Base-by-base conservation (phyloP, 2,113 vertebrate species). In the Bagarius yarrelli region DNA sequence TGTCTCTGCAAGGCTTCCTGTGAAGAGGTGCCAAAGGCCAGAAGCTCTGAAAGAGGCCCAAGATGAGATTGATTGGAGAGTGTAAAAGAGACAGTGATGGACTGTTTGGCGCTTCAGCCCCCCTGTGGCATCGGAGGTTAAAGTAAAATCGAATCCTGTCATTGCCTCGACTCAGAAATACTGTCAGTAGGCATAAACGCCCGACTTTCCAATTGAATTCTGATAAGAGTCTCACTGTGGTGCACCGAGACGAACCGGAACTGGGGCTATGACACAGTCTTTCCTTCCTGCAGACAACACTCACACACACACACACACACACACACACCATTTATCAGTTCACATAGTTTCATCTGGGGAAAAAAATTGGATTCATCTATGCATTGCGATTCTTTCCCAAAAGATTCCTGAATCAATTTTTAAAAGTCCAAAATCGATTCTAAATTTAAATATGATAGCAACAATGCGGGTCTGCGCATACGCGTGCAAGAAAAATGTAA, bases 41-140 rank as follows among this genome's bases (percentile, higher is more conserved):
- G 34, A 57, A 77, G 16, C 63, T 70, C 71, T 80, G 16, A 66
- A 85, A 88, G 78, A 59, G 80, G 87, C 76, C 87, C 64, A 77
- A 76, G 78, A 86, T 82, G 84, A 56, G 91, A 91, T 89, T 90
- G 90, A 92, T 93, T 88, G 69, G 83, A 84, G 85, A 82, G 89
- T 81, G 88, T 90, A 90, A 89, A 89, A 89, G 88, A 88, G 83
- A 86, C 88, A 85, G 87, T 88, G 88, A 90, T 90, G 89, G 86
- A 84, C 86, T 87, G 87, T 87, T 81, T 0, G 3, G 91, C 90
- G 89, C 87, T 88, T 83, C 83, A n/a, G 89, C 79, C 87, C 86
- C 67, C 23, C 18, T 85, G 23, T 72, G 9, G 44, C 59, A 63
- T 79, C 60, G 85, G 73, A 75, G 75, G 67, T 84, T 85, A 84